Evolutionary conservation across 2,888 invertebrate species (phyloP), one percentile per base, ranked within the genome.

Genomic region (Cerastis leucographa): DNA sequence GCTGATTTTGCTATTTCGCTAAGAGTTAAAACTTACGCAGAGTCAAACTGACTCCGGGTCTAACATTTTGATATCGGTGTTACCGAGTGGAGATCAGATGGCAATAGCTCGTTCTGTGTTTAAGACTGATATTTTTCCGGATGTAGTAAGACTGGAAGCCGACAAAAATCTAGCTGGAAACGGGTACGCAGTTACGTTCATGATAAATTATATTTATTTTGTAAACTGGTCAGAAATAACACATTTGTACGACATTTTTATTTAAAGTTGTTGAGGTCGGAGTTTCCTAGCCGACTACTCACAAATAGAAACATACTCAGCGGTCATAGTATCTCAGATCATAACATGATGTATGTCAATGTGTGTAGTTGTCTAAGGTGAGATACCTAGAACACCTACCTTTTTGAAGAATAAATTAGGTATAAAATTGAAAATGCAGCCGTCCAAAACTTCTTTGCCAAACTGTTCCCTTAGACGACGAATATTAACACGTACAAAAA

Each of bases 401-500:
- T 54, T 54, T 5, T 29, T 29, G 7, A 29, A 59, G 29, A 29
- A 59, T 29, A 0, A 3, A 59, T 17, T 5, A 59, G 29, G 7
- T 29, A 29, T 59, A 59, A n/a, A n/a, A n/a, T n/a, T n/a, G n/a
- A n/a, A n/a, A 59, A 29, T 59, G 4, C 29, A 29, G 29, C 0
- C 2, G n/a, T 29, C 11, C 11, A 25, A n/a, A 35, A 44, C 7
- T 42, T n/a, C 22, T n/a, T n/a, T 3, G 3, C 17, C 2, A n/a
- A 56, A 51, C 42, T 61, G 29, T 61, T 51, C 6, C 9, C 42
- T 14, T 44, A 29, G 1, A 14, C 7, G 29, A 1, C 19, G 19
- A 70, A 68, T 56, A 5, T 81, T 6, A 64, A 64, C 14, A 56
- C 12, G 29, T 40, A 61, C 22, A 46, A 64, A 76, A 67, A 69